Percentiles rank a stretch among this genome's conserved stretches.
phyloP scores from a whole-genome alignment of 2,113 vertebrate genomes.

The Pterocles burchelli region DNA sequence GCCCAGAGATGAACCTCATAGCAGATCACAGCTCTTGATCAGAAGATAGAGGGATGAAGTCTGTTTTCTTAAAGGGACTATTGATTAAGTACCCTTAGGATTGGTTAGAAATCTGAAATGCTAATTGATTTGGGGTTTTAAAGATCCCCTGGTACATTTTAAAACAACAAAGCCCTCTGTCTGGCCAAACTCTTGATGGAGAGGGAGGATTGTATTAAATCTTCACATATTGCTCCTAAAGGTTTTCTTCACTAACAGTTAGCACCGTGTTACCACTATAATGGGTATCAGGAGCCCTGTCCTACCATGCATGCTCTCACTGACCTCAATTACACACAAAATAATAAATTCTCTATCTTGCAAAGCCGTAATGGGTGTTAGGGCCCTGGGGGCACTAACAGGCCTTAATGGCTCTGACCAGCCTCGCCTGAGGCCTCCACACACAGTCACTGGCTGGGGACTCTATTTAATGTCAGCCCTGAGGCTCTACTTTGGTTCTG shows the following conservation, averaged over 20 bases:
- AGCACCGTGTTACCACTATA: background rate
- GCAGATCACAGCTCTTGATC: background rate
- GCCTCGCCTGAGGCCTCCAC: background rate
- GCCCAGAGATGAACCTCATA: background rate
- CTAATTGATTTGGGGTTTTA: background rate
- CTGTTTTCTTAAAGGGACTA: background rate
- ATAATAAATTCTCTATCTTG: background rate
- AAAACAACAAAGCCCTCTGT: background rate
- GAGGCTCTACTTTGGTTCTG: rapidly evolving
- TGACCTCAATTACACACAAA: background rate
- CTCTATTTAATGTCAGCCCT: background rate
- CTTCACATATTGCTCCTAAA: background rate
- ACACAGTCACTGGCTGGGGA: background rate
- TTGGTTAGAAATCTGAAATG: background rate
- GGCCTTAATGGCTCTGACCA: background rate
- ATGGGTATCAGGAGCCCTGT: background rate
- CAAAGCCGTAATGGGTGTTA: background rate
- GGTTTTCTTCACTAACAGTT: background rate
- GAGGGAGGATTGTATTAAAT: background rate
- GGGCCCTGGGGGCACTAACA: background rate
- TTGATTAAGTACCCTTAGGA: background rate
- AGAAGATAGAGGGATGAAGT: background rate
- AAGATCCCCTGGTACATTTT: background rate
- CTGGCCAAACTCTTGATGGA: background rate
- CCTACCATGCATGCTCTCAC: background rate